phyloP scores from a whole-genome alignment of 2,113 vertebrate genomes.

The Mesoclemmys tuberculata region DNA sequence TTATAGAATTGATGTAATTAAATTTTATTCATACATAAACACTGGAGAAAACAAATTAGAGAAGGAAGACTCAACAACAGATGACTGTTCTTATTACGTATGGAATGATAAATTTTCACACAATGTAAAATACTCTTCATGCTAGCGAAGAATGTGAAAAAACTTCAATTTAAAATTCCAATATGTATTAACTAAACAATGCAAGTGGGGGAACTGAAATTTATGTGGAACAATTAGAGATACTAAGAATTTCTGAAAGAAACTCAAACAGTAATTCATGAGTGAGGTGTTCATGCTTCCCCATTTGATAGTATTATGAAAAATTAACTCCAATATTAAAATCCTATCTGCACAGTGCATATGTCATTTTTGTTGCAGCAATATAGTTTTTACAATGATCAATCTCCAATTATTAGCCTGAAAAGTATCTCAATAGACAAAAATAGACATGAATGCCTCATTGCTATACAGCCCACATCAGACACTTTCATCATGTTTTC shows the following conservation, averaged over 20 bases:
- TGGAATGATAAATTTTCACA: constrained; percentile 70
- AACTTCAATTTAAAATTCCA: constrained; percentile 70
- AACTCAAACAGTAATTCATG: constrained; percentile 73
- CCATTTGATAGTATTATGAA: constrained; percentile 65
- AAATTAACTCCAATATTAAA: constrained; percentile 71
- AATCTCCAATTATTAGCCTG: constrained; percentile 79
- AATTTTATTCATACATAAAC: constrained; percentile 65
- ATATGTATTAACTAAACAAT: constrained; percentile 73
- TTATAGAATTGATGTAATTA: constrained; percentile 64
- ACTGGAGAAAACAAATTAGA: constrained; percentile 57
- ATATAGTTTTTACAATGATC: constrained; percentile 76
- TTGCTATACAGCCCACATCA: constrained; percentile 67
- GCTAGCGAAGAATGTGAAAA: constrained; percentile 64
- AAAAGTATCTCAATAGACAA: constrained; percentile 77
- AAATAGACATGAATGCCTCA: constrained; percentile 78
- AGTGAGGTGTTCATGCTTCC: constrained; percentile 71
- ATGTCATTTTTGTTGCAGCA: constrained; percentile 69
- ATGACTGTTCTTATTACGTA: constrained; percentile 67
- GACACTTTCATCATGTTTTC: constrained; percentile 66
- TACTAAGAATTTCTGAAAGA: constrained; percentile 65
- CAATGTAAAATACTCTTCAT: constrained; percentile 70
- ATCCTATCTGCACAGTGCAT: constrained; percentile 75
- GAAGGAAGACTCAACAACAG: constrained; percentile 48
- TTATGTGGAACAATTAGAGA: constrained; percentile 76
- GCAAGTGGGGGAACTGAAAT: constrained; percentile 64